Conservation (phyloP, 2,797 vertebrate species). For the Huso huso region DNA sequence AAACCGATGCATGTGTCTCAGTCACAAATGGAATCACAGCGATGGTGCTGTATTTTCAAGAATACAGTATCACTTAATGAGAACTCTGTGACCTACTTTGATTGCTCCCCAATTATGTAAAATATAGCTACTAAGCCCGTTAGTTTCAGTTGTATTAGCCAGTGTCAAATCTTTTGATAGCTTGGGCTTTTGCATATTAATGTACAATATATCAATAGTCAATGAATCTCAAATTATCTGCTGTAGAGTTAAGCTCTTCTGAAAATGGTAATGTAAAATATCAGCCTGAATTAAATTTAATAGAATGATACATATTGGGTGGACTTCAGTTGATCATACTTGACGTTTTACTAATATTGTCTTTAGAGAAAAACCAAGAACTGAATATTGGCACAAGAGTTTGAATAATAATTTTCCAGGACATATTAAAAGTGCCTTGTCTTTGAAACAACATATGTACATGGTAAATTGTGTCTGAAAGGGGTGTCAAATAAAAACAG, state of each 20-base stretch:
- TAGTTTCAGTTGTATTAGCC: not conserved
- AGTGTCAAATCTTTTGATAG: not conserved
- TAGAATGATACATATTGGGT: no score
- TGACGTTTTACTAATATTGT: conserved; percentile 2
- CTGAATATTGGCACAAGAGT: no score
- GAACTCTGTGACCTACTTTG: not conserved
- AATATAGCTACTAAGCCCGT: not conserved
- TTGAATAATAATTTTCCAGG: no score
- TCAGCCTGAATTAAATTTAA: not conserved
- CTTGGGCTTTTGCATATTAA: not conserved
- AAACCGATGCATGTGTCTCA: no score
- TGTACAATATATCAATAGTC: not conserved
- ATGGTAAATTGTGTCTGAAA: no score
- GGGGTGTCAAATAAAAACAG: no score
- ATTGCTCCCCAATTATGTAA: not conserved
- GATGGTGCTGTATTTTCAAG: no score
- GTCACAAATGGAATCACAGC: no score
- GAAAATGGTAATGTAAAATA: not conserved
- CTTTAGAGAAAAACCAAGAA: not conserved
- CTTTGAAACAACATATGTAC: no score
- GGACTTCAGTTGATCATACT: not conserved
- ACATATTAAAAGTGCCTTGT: no score
- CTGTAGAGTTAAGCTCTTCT: not conserved
- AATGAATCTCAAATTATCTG: not conserved
- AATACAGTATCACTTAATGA: not conserved